Conservation (phyloP, 2,113 vertebrate species). For the Dinomys branickii region DNA sequence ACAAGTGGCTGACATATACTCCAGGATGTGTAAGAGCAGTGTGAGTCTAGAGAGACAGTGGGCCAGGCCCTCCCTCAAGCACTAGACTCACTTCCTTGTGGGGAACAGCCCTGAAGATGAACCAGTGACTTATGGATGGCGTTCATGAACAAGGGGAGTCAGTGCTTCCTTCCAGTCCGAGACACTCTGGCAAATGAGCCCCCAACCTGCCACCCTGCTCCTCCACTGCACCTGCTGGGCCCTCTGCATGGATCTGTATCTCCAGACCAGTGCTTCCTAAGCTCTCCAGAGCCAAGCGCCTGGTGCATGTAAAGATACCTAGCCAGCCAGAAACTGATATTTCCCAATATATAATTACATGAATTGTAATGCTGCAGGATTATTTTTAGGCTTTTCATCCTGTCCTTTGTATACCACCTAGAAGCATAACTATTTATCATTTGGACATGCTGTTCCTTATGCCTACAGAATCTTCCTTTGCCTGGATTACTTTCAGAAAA, state of each 20-base stretch:
- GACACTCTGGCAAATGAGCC: neutral
- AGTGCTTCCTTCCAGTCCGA: neutral
- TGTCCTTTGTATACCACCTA: neutral
- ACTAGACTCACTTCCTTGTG: neutral
- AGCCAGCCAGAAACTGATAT: neutral
- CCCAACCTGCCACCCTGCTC: neutral
- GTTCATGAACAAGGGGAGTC: neutral
- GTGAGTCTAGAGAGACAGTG: neutral
- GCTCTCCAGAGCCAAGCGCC: neutral
- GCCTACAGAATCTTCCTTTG: neutral
- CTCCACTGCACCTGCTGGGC: neutral
- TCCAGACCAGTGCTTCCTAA: neutral
- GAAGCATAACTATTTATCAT: neutral
- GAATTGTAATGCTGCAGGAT: neutral
- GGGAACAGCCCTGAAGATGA: neutral
- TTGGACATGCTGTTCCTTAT: neutral
- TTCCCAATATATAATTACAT: neutral
- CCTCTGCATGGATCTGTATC: neutral
- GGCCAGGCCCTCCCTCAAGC: neutral
- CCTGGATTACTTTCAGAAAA: neutral
- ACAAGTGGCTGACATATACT: neutral
- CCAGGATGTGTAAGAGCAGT: neutral
- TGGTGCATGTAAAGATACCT: neutral
- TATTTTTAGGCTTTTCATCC: constrained; percentile 6
- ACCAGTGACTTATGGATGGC: neutral